Conservation (phyloP, 2,113 vertebrate species). For the Aptenodytes patagonicus region DNA sequence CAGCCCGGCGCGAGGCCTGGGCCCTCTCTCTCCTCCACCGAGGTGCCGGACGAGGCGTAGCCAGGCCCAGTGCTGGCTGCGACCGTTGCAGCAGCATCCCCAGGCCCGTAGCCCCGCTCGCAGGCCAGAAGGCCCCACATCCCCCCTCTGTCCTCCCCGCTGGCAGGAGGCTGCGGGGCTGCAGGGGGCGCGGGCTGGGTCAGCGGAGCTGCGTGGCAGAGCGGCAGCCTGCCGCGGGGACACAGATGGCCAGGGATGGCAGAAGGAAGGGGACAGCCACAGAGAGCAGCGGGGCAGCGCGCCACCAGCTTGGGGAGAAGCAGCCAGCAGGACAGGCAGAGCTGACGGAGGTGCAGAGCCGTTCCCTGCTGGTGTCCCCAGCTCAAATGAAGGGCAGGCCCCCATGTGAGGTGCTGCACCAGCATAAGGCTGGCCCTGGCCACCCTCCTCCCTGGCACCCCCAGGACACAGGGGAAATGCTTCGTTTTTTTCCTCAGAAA, state of each 20-base stretch:
- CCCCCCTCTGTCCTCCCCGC: not conserved
- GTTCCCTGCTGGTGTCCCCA: not conserved
- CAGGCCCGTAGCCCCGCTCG: not conserved
- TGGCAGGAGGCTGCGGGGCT: not conserved
- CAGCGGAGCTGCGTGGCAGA: not conserved
- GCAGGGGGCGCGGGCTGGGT: not conserved
- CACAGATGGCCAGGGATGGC: constrained; percentile 21
- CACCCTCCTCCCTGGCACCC: not conserved
- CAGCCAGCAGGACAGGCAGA: not conserved
- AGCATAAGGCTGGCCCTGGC: not conserved
- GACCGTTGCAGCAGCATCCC: too few species aligned
- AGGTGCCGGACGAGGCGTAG: not conserved
- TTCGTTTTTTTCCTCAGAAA: not conserved
- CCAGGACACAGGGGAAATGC: accelerated
- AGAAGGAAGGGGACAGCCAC: not conserved
- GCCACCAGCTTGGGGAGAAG: not conserved
- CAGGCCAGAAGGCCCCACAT: not conserved
- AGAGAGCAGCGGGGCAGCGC: not conserved
- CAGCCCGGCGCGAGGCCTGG: not conserved
- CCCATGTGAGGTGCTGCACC: not conserved
- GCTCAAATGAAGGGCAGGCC: not conserved
- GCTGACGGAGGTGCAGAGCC: not conserved
- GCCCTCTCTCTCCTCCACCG: not conserved
- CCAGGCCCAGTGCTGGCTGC: not conserved
- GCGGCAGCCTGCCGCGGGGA: not conserved